Conservation (phyloP, 35 echinoderm and acorn worm genomes). For the Ptychodera flava region DNA sequence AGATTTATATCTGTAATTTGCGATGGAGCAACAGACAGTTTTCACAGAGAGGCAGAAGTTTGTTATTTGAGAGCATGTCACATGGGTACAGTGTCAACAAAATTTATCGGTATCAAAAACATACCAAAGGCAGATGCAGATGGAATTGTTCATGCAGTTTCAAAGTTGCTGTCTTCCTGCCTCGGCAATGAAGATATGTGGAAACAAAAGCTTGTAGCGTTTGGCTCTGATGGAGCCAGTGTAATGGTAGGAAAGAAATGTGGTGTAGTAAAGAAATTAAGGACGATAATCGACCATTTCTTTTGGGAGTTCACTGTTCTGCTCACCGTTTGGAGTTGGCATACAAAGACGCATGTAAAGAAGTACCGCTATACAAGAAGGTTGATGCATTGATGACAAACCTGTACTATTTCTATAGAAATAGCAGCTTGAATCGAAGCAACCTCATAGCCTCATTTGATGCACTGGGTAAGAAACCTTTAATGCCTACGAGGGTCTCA, state of each 20-base stretch:
- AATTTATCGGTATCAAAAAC: conserved; percentile 13
- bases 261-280: conserved; percentile 7
- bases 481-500: conserved; percentile 39
- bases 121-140: conserved; percentile 22
- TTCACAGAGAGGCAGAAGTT: conserved; percentile 25
- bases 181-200: background rate
- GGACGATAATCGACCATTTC: conserved; percentile 9
- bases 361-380: background rate
- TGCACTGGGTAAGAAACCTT: conserved; percentile 4
- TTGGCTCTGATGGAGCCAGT: conserved; percentile 24
- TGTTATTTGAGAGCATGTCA: conserved; percentile 8
- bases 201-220: conserved; percentile 22
- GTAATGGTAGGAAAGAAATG: conserved; percentile 8
- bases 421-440: conserved; percentile 59
- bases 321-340: conserved; percentile 33
- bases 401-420: conserved; percentile 47
- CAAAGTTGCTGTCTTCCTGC: background rate
- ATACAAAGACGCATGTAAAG: conserved; percentile 46
- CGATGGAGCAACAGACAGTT: conserved; percentile 14
- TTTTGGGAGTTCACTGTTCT: conserved; percentile 29
- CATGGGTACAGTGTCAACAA: conserved; percentile 9
- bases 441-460: conserved; percentile 27
- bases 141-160: conserved; percentile 12
- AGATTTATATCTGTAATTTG: conserved; percentile 41
- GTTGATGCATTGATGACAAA: conserved; percentile 21